Evolutionary conservation across 2,888 invertebrate genomes (phyloP).

Genomic region (Didymodactylos carnosus): DNA sequence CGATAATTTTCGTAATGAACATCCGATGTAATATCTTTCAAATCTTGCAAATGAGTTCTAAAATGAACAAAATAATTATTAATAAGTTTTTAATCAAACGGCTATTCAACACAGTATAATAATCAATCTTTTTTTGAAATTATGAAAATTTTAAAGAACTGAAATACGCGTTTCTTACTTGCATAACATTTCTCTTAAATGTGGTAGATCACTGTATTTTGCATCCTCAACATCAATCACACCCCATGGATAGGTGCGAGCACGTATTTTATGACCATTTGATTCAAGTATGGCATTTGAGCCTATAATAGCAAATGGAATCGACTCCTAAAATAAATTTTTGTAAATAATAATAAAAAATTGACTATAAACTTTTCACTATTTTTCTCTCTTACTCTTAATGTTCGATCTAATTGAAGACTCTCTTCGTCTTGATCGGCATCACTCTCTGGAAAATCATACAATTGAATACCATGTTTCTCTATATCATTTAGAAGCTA

Average conservation of each 20-base stretch:
- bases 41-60: constrained; percentile 13
- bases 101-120: background rate
- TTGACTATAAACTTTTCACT: background rate
- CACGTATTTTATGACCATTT: constrained; percentile 62
- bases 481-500: constrained; percentile 73
- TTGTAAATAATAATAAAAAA: background rate
- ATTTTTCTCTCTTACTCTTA: constrained; percentile 22
- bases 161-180: no score
- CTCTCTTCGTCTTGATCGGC: constrained; percentile 85
- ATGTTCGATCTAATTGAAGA: constrained; percentile 41
- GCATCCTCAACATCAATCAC: constrained; percentile 95
- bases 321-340: constrained; percentile 45
- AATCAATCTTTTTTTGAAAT: background rate
- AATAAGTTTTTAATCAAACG: background rate
- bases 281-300: constrained; percentile 74
- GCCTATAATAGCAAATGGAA: constrained; percentile 94
- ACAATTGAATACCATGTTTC: constrained; percentile 72
- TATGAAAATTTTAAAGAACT: no score
- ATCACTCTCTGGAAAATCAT: constrained; percentile 82
- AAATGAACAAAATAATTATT: constrained; percentile 18
- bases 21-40: constrained; percentile 12
- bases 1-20: constrained; percentile 13
- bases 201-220: constrained; percentile 92
- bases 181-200: constrained; percentile 85
- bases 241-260: constrained; percentile 89